These are phyloP conservation scores for Uropsilus gracilis DNA, from an alignment of 2,113 vertebrate genomes.

Conservation along the genomic window DNA sequence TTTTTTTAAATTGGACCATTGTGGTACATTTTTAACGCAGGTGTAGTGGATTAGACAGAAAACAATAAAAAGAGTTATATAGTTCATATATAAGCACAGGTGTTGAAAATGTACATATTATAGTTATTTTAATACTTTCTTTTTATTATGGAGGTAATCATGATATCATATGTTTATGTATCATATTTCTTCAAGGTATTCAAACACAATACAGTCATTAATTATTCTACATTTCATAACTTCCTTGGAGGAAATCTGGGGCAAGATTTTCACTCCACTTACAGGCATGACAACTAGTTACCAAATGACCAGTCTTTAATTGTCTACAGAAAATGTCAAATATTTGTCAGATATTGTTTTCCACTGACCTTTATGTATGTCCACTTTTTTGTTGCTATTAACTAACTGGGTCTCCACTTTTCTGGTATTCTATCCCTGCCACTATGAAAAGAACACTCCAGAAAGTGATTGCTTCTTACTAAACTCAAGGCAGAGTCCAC, in stretches of 20 bases:
- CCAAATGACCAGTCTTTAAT: not conserved
- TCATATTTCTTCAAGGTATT: conserved; percentile 67
- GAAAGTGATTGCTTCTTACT: not conserved
- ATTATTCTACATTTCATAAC: conserved; percentile 52
- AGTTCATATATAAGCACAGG: conserved; percentile 67
- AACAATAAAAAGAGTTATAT: conserved; percentile 72
- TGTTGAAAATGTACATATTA: conserved; percentile 70
- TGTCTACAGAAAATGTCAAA: not conserved
- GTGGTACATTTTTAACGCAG: conserved; percentile 70
- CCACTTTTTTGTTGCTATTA: not conserved
- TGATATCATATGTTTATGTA: conserved; percentile 66
- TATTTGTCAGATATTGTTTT: not conserved
- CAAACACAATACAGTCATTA: conserved; percentile 35
- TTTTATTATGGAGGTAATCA: conserved; percentile 55
- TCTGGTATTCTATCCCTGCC: not conserved
- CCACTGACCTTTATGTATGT: not conserved
- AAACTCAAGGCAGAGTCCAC: not conserved
- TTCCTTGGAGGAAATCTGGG: not conserved
- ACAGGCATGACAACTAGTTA: conserved; percentile 19
- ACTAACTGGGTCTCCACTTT: not conserved
- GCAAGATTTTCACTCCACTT: not conserved
- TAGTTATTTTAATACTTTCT: conserved; percentile 73
- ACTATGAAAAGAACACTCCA: not conserved
- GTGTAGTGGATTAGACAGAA: conserved; percentile 75
- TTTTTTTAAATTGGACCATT: conserved; percentile 45